Conservation (phyloP, 2,113 vertebrate genomes). For the Ptilorrhoa leucosticta region DNA sequence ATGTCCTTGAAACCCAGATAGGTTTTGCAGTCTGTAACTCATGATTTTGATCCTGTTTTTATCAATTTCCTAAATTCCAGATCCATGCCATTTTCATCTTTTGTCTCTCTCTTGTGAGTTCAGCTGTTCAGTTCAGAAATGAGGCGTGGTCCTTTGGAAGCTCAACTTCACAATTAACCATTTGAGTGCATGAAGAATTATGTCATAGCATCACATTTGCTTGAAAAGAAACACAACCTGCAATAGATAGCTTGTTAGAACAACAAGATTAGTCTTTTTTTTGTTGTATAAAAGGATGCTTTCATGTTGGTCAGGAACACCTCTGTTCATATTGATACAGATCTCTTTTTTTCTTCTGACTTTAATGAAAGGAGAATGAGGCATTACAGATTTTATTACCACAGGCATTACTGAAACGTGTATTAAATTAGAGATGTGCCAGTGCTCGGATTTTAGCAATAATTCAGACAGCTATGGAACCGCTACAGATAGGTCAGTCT, state of each 20-base stretch:
- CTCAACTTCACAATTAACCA: not conserved
- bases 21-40: not conserved
- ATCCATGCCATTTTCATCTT: not conserved
- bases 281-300: not conserved
- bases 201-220: not conserved
- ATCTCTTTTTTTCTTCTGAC: not conserved
- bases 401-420: not conserved
- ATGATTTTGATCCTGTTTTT: not conserved
- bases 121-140: not conserved
- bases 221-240: not conserved
- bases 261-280: not conserved
- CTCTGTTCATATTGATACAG: not conserved
- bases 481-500: not conserved
- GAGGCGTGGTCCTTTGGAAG: not conserved
- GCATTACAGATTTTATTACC: slow-evolving; percentile 40
- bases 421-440: slow-evolving; percentile 17
- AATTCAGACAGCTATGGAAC: slow-evolving; percentile 19
- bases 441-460: not conserved
- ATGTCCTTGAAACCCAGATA: not conserved
- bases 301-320: not conserved
- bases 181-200: not conserved
- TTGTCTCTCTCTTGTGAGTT: not conserved
- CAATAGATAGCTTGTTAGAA: not conserved
- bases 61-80: not conserved
- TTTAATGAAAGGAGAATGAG: not conserved